Base-by-base conservation (phyloP, 2,888 invertebrate species). In the Phortica magna region DNA sequence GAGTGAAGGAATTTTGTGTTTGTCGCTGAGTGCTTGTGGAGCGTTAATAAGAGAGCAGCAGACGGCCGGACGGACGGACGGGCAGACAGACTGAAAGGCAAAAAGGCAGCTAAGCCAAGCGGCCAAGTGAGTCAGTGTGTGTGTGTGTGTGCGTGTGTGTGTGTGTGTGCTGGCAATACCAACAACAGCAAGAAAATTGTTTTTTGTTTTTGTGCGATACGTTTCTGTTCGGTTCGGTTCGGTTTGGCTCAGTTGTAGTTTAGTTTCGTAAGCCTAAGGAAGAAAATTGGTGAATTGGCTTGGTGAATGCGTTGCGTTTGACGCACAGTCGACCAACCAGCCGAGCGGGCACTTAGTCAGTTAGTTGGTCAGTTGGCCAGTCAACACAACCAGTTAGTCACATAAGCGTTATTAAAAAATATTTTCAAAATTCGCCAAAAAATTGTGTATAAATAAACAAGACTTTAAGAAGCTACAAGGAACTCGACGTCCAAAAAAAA, bases 251-350 rank as follows among this genome's bases (percentile, higher is more conserved):
- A 71, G 70, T 71, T 71, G 70, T 71, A 71, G 70, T 71, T 71
- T 71, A 71, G 70, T 71, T 71, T 55, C 70, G 70, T 71, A 71
- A 71, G 70, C 53, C 22, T 42, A 71, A 71, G 70, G 53, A 71
- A 71, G 61, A 19, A 61, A 61, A 48, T 67, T 53, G 53, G 64
- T 41, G 19, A 61, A 48, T 67, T 64, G 64, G 67, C 6, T 42
- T 41, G 42, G 14, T 39, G 41, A 67, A 14, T 9, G 42, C 65
- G 65, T 31, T 39, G 39, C 41, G 65, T 41, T 67, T 14, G 48
- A 48, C 61, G 48, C 61, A 61, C 61, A 61, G 61, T 71, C 70
- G 31, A 14, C 9, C 70, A 55, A 14, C 70, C 7, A 31, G 39
- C 70, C 41, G 14, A 67, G n/a, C 41, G 17, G 67, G 39, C 67